phyloP scores from a whole-genome alignment of 2,888 invertebrate species.

The Galeruca laticollis region DNA sequence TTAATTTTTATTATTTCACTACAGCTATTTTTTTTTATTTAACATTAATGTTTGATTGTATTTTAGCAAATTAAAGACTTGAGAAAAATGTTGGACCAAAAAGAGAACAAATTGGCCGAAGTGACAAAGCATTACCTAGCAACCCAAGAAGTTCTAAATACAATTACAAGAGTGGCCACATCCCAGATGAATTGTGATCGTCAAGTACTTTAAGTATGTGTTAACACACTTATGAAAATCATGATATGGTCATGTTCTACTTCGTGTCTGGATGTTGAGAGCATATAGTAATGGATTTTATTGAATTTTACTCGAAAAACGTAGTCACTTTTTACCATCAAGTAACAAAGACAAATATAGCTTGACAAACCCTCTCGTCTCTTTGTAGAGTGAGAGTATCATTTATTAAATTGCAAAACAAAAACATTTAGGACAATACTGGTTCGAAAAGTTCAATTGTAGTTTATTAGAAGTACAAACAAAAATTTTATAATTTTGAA shows the following conservation, averaged over 20 bases:
- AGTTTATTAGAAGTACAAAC: no score
- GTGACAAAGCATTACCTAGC: slow-evolving; percentile 54
- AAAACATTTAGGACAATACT: no score
- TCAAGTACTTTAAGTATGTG: not conserved
- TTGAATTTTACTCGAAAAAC: not conserved
- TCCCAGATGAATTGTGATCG: slow-evolving; percentile 6
- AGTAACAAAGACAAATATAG: no score
- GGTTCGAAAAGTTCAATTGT: no score
- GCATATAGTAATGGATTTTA: not conserved
- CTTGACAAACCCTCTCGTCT: no score
- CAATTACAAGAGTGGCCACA: slow-evolving; percentile 59
- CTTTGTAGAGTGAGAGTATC: no score
- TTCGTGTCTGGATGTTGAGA: not conserved
- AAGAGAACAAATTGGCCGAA: slow-evolving; percentile 55
- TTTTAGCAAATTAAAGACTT: slow-evolving; percentile 57
- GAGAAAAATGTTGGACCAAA: slow-evolving; percentile 53
- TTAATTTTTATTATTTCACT: no score
- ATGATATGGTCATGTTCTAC: not conserved
- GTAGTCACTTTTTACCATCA: no score
- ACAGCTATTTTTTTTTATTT: not conserved
- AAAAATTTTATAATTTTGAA: no score
- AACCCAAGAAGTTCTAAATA: slow-evolving; percentile 58
- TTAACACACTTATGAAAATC: not conserved
- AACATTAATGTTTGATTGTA: not conserved
- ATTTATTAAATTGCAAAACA: no score